Evolutionary conservation across 1,140 invertebrate genomes (phyloP).

Genomic region (Oryctes rhinoceros): DNA sequence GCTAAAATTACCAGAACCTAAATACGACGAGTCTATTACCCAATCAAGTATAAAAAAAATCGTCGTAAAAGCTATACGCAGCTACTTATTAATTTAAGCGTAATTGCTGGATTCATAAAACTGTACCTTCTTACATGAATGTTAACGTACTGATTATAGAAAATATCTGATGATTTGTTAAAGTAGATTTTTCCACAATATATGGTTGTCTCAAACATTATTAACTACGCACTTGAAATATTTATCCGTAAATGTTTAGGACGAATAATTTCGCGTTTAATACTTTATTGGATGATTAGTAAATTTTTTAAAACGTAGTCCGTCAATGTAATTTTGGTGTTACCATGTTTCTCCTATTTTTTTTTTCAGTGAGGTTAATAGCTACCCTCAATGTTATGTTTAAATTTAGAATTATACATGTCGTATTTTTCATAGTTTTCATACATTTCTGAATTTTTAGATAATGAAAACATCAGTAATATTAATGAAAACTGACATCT

Average conservation of each 20-base stretch:
- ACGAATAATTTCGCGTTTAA: neutral
- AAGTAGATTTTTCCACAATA: neutral
- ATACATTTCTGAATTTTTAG: too few species aligned
- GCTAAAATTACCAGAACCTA: too few species aligned
- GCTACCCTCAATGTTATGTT: too few species aligned
- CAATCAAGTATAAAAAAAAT: too few species aligned
- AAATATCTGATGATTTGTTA: slow-evolving; percentile 9
- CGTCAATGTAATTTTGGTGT: too few species aligned
- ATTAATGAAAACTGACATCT: too few species aligned
- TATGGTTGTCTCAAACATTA: neutral
- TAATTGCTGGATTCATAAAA: slow-evolving; percentile 11
- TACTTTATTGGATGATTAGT: neutral
- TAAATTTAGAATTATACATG: too few species aligned
- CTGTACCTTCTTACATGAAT: neutral
- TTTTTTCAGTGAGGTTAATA: too few species aligned
- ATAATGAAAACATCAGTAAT: too few species aligned
- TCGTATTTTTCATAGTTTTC: too few species aligned
- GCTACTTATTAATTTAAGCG: slow-evolving; percentile 10
- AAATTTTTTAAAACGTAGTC: neutral
- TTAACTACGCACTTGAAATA: neutral
- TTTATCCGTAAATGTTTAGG: neutral
- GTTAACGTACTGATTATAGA: neutral
- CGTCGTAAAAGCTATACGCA: neutral
- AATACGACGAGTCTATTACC: too few species aligned
- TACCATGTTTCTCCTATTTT: too few species aligned